phyloP scores from a whole-genome alignment of 2,888 invertebrate genomes.

The Stenodera caucasica region DNA sequence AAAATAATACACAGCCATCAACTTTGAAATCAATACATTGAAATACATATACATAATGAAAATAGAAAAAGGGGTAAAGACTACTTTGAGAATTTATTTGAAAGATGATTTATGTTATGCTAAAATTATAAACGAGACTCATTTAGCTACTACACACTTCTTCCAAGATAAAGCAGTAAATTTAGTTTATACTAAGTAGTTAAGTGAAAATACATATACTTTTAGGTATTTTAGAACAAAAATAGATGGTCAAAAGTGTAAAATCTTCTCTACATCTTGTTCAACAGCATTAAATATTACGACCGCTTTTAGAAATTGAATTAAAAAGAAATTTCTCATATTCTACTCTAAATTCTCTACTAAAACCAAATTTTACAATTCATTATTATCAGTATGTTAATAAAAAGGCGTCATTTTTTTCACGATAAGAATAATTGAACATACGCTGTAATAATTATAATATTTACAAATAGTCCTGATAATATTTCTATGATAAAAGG shows the following conservation, averaged over 20 bases:
- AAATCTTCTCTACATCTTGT: too few relatives aligned
- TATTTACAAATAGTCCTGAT: too few relatives aligned
- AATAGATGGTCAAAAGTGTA: slow-evolving; percentile 21
- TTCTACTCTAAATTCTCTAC: slow-evolving; percentile 7
- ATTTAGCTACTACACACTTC: slow-evolving; percentile 19
- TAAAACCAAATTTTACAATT: background rate
- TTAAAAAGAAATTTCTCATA: slow-evolving; percentile 2
- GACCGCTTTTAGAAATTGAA: background rate
- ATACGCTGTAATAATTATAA: too few relatives aligned
- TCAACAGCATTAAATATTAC: too few relatives aligned
- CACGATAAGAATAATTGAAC: too few relatives aligned
- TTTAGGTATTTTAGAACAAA: slow-evolving; percentile 15
- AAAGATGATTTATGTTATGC: slow-evolving; percentile 26
- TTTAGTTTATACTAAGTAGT: slow-evolving; percentile 24
- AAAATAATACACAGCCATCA: too few relatives aligned
- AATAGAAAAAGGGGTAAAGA: background rate
- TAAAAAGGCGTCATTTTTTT: background rate
- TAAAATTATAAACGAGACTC: slow-evolving; percentile 23
- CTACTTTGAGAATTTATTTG: slow-evolving; percentile 18
- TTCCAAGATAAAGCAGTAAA: slow-evolving; percentile 25
- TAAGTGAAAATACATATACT: slow-evolving; percentile 23
- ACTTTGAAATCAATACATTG: background rate
- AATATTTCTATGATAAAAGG: too few relatives aligned
- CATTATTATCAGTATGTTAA: background rate
- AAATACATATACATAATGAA: background rate